A percentile compares a stretch with the other conserved stretches of the same genome.
These are phyloP conservation scores for Scaptomyza graminum DNA, from an alignment of 1,140 invertebrate genomes.

Conservation along the genomic window DNA sequence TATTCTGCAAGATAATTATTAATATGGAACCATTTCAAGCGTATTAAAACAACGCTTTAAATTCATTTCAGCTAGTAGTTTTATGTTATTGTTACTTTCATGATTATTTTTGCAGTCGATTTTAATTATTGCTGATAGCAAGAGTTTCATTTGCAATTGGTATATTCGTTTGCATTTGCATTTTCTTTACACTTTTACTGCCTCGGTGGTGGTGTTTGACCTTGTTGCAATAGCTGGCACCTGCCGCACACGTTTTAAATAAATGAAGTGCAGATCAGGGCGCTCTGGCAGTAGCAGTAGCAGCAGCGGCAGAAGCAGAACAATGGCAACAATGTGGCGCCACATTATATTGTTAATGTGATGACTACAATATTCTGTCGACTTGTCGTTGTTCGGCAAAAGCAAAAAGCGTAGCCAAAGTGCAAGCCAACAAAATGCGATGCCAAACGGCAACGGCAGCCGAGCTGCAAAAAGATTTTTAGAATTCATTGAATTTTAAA, in stretches of 20 bases:
- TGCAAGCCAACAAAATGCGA: constrained; percentile 50
- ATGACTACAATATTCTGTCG: constrained; percentile 63
- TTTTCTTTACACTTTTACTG: constrained; percentile 15
- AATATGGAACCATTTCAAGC: no score
- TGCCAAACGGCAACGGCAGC: constrained; percentile 38
- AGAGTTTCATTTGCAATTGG: constrained; percentile 44
- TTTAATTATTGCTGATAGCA: constrained; percentile 57
- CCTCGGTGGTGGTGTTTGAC: constrained; percentile 40
- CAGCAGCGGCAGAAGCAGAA: constrained; percentile 9
- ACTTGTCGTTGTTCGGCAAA: constrained; percentile 59
- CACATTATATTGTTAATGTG: constrained; percentile 68
- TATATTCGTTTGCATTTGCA: constrained; percentile 55
- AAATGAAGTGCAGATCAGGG: constrained; percentile 50
- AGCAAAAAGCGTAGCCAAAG: constrained; percentile 22
- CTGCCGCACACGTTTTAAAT: constrained; percentile 42
- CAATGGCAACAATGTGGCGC: constrained; percentile 58
- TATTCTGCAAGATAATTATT: no score
- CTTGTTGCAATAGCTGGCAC: constrained; percentile 54
- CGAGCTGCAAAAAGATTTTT: constrained; percentile 54
- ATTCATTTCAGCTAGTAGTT: no score
- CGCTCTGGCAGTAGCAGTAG: not conserved
- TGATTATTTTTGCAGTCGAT: constrained; percentile 35
- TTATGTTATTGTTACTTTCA: constrained; percentile 6
- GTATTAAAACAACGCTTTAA: no score
- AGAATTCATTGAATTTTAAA: constrained; percentile 82